phyloP scores from a whole-genome alignment of 2,113 vertebrate genomes.

The Hydropotes inermis region DNA sequence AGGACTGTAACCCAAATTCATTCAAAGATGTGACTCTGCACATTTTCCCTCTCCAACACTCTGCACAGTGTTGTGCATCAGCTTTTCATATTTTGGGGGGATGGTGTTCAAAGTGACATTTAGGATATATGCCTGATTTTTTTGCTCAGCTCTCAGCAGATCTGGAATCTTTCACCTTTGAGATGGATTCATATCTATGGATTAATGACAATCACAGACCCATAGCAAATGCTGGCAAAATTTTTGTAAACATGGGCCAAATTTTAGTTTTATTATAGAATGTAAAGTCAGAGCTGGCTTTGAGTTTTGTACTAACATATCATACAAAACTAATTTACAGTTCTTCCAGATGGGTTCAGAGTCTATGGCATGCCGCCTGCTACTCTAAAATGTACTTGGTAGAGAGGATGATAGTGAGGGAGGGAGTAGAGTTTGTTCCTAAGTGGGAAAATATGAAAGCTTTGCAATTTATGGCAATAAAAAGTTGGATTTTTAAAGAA shows the following conservation, averaged over 20 bases:
- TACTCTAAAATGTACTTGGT: constrained; percentile 21
- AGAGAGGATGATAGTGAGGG: not conserved
- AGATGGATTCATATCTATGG: not conserved
- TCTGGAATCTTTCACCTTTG: constrained; percentile 40
- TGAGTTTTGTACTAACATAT: constrained; percentile 51
- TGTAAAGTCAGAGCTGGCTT: constrained; percentile 66
- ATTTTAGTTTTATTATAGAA: constrained; percentile 63
- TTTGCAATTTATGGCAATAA: constrained; percentile 26
- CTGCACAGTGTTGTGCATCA: not conserved
- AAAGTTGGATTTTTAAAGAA: constrained; percentile 7
- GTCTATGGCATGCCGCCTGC: constrained; percentile 31
- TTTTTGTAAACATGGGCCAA: constrained; percentile 31
- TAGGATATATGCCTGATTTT: constrained; percentile 45
- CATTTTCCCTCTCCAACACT: not conserved
- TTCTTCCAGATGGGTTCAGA: constrained; percentile 59
- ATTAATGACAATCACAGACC: constrained; percentile 17
- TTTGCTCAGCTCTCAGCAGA: constrained; percentile 17
- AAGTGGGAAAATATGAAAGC: not conserved
- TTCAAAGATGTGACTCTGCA: not conserved
- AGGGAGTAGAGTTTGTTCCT: not conserved
- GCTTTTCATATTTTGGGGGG: not conserved
- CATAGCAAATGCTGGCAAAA: constrained; percentile 42
- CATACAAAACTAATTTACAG: constrained; percentile 44
- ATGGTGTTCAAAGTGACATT: constrained; percentile 39
- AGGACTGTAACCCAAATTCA: constrained; percentile 16